Evolutionary conservation across 2,797 vertebrate genomes (phyloP), one percentile per base, ranked within the genome.

Genomic region (Microctenopoma lineatum): DNA sequence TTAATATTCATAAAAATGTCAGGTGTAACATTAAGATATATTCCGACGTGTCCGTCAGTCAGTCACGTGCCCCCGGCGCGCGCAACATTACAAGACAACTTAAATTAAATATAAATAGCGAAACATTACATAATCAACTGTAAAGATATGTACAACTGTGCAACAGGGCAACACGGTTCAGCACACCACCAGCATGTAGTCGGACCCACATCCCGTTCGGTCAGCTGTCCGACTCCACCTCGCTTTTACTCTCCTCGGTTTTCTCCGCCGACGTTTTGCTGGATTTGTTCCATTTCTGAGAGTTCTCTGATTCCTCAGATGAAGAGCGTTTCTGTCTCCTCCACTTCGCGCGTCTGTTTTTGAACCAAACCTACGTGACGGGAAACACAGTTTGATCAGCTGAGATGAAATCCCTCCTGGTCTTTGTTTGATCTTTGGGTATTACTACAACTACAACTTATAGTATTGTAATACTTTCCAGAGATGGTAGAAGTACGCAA

Each of bases 341-440:
- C 98, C 98, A 99, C 89, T 99, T 99, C 5, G 97, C 98, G 56
- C 98, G 94, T 81, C 98, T 95, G 92, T 99, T 99, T 93, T 99
- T 99, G 92, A 99, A 99, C 98, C 98, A 99, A 80, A 99, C 98
- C 98, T 99, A 90, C 84, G 42, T 62, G 72, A 57, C 25, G 12
- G 29, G 39, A 51, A 46, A 57, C 38, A 66, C 14, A 62, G 0
- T 21, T 76, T 81, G 5, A 47, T 1, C 3, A 45, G 12, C 11
- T 42, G 26, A 26, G 38, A 5, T 4, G 7, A 9, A 21, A 21
- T 3, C n/a, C 2, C 4, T 9, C 9, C 15, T 7, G 4, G 2
- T 44, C 42, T 6, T 15, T 42, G 36, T 14, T 8, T 44, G 15
- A 3, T 9, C n/a, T 32, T 32, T 32, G 29, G 29, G 29, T 32